Conservation (phyloP, 2,113 vertebrate genomes). For the Phalacrocorax brasilianus region DNA sequence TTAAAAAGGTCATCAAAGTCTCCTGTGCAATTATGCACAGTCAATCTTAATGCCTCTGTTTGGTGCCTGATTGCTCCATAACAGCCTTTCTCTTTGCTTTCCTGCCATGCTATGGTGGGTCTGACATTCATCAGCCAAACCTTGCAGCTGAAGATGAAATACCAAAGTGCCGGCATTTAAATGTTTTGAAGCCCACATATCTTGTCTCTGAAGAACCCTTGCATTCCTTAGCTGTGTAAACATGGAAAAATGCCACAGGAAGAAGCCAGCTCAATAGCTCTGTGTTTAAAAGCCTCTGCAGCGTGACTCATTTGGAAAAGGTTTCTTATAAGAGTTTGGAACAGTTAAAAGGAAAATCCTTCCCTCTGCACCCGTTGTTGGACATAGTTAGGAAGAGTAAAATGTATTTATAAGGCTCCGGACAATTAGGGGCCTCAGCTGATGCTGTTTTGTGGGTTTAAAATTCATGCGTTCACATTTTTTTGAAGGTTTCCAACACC, state of each 20-base stretch:
- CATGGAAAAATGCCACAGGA: constrained; percentile 22
- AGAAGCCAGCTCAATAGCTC: background rate
- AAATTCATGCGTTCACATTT: background rate
- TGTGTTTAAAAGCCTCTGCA: background rate
- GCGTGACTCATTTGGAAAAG: constrained; percentile 16
- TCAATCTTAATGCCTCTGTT: background rate
- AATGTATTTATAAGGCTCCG: background rate
- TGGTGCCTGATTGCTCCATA: background rate
- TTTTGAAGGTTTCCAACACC: constrained; percentile 6
- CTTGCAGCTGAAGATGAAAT: constrained; percentile 11
- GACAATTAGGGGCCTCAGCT: background rate
- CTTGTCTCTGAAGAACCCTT: background rate
- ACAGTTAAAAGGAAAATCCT: background rate
- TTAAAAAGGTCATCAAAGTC: background rate
- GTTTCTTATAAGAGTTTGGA: constrained; percentile 35
- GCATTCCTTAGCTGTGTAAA: constrained; percentile 1
- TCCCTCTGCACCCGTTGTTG: background rate
- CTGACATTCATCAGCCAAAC: background rate
- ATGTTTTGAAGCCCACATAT: background rate
- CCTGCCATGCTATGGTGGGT: background rate
- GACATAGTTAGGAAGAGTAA: background rate
- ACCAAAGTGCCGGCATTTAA: background rate
- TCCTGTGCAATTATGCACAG: background rate
- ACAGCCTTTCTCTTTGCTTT: background rate
- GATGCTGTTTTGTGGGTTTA: background rate